Evolutionary conservation across 2,888 invertebrate species (phyloP).

Genomic region (Xestia ashworthii): DNA sequence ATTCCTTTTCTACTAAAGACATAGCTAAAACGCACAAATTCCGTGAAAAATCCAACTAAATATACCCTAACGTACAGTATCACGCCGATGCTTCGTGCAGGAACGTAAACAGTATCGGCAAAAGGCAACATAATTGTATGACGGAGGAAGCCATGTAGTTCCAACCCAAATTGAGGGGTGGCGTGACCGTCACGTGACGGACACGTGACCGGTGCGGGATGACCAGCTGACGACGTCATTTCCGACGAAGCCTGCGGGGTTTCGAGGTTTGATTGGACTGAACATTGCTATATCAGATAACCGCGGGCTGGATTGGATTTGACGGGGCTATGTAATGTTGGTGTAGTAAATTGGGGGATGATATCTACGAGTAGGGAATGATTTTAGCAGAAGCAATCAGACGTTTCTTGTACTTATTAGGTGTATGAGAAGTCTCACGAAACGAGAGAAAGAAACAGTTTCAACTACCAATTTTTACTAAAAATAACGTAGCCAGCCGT

Average conservation of each 20-base stretch:
- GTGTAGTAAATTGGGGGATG: background rate
- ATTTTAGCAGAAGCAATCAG: background rate
- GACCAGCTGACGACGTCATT: slow-evolving; percentile 55
- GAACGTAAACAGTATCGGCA: slow-evolving; percentile 33
- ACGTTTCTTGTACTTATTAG: background rate
- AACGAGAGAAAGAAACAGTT: background rate
- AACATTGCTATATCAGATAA: background rate
- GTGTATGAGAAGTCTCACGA: background rate
- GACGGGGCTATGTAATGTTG: background rate
- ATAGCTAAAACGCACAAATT: background rate
- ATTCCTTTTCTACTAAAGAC: background rate
- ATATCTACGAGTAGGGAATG: background rate
- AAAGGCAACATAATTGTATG: slow-evolving; percentile 46
- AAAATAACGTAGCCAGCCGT: too few species aligned
- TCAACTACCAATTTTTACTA: background rate
- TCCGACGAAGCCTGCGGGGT: slow-evolving; percentile 43
- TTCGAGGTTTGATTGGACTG: slow-evolving; percentile 24
- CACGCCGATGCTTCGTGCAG: slow-evolving; percentile 45
- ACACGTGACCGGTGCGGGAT: slow-evolving; percentile 58
- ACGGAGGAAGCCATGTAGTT: slow-evolving; percentile 69
- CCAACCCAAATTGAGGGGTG: slow-evolving; percentile 67
- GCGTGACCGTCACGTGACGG: slow-evolving; percentile 65
- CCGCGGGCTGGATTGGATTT: slow-evolving; percentile 5
- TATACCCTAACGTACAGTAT: slow-evolving; percentile 13
- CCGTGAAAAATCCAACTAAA: background rate